phyloP scores from a whole-genome alignment of 2,888 invertebrate species.

The Xanthorhoe spadicearia region DNA sequence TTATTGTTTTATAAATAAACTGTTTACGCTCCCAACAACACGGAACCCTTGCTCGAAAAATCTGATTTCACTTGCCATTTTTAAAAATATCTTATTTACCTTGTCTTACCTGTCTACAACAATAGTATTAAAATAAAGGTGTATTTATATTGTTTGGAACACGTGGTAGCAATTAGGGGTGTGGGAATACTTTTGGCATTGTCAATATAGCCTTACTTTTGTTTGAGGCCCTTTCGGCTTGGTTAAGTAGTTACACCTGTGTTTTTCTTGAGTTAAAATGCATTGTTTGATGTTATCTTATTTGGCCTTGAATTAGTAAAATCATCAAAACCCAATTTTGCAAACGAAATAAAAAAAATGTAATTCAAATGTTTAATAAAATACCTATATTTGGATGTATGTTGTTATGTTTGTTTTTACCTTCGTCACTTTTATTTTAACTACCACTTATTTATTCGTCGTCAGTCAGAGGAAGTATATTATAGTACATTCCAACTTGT shows the following conservation, averaged over 20 bases:
- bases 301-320: background rate
- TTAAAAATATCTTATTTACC: slow-evolving; percentile 12
- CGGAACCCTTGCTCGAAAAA: too few relatives aligned
- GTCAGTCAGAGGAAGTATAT: too few relatives aligned
- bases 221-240: slow-evolving; percentile 5
- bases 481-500: too few relatives aligned
- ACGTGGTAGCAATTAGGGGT: slow-evolving; percentile 59
- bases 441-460: too few relatives aligned
- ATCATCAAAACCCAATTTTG: background rate
- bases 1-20: too few relatives aligned
- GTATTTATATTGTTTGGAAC: slow-evolving; percentile 53
- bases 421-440: too few relatives aligned
- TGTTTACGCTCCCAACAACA: too few relatives aligned
- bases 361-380: too few relatives aligned
- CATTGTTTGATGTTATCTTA: background rate
- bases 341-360: too few relatives aligned
- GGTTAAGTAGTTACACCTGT: slow-evolving; percentile 8
- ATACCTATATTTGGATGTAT: too few relatives aligned
- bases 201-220: slow-evolving; percentile 19
- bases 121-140: slow-evolving; percentile 47
- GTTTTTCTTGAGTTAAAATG: slow-evolving; percentile 1
- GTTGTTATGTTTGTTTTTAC: too few relatives aligned
- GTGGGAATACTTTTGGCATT: slow-evolving; percentile 47
- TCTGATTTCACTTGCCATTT: too few relatives aligned
- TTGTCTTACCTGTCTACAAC: slow-evolving; percentile 40